These are phyloP conservation scores for Anniella stebbinsi DNA, from an alignment of 2,797 vertebrate genomes.

Conservation along the genomic window DNA sequence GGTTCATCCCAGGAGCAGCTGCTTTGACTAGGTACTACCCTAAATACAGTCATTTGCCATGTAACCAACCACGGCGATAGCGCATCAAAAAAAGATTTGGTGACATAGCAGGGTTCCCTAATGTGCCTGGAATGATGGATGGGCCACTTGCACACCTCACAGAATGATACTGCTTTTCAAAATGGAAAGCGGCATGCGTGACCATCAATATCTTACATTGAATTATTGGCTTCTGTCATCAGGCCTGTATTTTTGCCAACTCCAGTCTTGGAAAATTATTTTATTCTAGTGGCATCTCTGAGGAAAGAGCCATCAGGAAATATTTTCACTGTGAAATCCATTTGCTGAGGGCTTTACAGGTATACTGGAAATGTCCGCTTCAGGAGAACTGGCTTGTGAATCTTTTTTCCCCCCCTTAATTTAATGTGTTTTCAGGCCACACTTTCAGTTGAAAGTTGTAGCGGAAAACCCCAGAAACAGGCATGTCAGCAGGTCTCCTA, in stretches of 20 bases:
- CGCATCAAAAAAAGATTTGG: constrained; percentile 68
- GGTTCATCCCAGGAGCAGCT: constrained; percentile 54
- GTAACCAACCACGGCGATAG: constrained; percentile 59
- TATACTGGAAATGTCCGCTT: constrained; percentile 10
- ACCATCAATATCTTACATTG: constrained; percentile 66
- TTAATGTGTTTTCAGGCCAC: constrained; percentile 20
- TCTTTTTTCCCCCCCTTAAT: background rate
- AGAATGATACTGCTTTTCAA: constrained; percentile 62
- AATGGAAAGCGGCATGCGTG: constrained; percentile 54
- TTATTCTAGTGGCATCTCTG: constrained; percentile 74
- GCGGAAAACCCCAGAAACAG: constrained; percentile 36
- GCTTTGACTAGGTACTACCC: constrained; percentile 59
- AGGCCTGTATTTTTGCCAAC: constrained; percentile 67
- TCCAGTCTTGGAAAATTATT: constrained; percentile 67
- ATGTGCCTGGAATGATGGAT: constrained; percentile 63
- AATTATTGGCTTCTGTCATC: constrained; percentile 73
- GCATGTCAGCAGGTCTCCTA: constrained; percentile 41
- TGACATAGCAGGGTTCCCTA: constrained; percentile 63
- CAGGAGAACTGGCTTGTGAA: constrained; percentile 9
- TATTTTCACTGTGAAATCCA: constrained; percentile 61
- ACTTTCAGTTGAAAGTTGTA: no score
- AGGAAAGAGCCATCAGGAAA: constrained; percentile 72
- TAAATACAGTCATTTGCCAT: constrained; percentile 71
- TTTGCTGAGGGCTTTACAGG: constrained; percentile 23
- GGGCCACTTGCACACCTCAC: constrained; percentile 44